Evolutionary conservation across 1,140 invertebrate species (phyloP), one percentile per base, ranked within the genome.

Genomic region (Papilio polyxenes): DNA sequence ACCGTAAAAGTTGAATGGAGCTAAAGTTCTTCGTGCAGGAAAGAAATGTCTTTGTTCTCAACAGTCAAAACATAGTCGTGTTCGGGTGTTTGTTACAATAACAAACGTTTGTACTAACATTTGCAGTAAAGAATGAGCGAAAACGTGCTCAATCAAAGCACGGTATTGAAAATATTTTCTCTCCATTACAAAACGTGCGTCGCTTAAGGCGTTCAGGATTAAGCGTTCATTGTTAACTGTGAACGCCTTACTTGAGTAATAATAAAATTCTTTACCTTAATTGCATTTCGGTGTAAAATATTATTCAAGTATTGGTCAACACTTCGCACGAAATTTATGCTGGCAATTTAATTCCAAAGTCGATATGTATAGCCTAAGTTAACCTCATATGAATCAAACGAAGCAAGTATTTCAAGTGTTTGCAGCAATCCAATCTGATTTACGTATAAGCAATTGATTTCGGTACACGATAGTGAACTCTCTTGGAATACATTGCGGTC

Each of bases 41-140:
- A 84, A 85, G 83, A 85, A 88, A 89, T 84, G 83, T 89, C 91
- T 92, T 93, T 93, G 92, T 93, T 93, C 88, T 88, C 81, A 69
- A 81, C 84, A 92, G 91, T 89, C 92, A 93, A 93, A 93, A 93
- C 91, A 92, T 88, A 85, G 86, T 80, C 77, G 82, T 91, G 90
- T 91, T 92, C 90, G 88, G 86, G 85, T 86, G 86, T 86, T 91
- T 86, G 85, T 87, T 93, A 89, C 87, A 89, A 92, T 90, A 92
- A 90, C 87, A 92, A 92, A 91, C 88, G 88, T 85, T 82, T 81
- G 86, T 83, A 85, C 82, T 82, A 81, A 74, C 76, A 78, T 74
- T 76, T 77, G 74, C 62, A 83, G 81, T 80, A 79, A 81, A 83
- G 87, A 79, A 82, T 82, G 83, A 83, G 83, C 84, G 83, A 83